Evolutionary conservation across 2,888 invertebrate species (phyloP).

Genomic region (Gymnosoma rotundatum): DNA sequence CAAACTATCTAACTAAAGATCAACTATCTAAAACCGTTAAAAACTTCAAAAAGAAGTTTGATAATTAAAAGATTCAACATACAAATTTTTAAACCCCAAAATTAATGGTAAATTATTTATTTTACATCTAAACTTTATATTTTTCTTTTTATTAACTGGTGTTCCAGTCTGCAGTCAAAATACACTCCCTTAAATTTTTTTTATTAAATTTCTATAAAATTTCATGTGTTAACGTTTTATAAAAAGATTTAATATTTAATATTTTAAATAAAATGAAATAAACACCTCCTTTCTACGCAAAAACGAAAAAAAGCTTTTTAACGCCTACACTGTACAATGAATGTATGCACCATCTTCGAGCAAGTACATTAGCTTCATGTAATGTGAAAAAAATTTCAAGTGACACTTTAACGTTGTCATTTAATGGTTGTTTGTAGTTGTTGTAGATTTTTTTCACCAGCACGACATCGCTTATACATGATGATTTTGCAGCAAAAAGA

Average conservation of each 20-base stretch:
- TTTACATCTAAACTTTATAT: constrained; percentile 13
- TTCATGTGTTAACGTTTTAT: constrained; percentile 5
- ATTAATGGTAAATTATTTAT: constrained; percentile 10
- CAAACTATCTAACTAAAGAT: too few relatives aligned
- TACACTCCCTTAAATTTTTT: constrained; percentile 39
- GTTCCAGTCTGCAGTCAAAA: constrained; percentile 21
- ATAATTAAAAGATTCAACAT: too few relatives aligned
- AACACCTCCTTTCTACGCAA: constrained; percentile 34
- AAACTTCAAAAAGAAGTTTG: too few relatives aligned
- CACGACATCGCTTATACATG: constrained; percentile 45
- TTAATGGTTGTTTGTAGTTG: constrained; percentile 28
- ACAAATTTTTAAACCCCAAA: neutral
- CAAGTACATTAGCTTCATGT: constrained; percentile 31
- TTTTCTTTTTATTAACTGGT: constrained; percentile 11
- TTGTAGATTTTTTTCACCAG: neutral
- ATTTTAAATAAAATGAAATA: constrained; percentile 21
- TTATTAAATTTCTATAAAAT: constrained; percentile 12
- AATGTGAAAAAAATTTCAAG: constrained; percentile 22
- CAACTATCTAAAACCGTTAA: too few relatives aligned
- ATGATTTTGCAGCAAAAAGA: neutral
- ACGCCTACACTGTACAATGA: constrained; percentile 48
- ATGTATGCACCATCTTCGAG: constrained; percentile 2
- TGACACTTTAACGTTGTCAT: constrained; percentile 53
- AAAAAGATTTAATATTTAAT: constrained; percentile 21
- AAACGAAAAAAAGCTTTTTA: constrained; percentile 26